These are phyloP conservation scores for Entelurus aequoreus DNA, from an alignment of 2,113 vertebrate genomes.

Conservation along the genomic window DNA sequence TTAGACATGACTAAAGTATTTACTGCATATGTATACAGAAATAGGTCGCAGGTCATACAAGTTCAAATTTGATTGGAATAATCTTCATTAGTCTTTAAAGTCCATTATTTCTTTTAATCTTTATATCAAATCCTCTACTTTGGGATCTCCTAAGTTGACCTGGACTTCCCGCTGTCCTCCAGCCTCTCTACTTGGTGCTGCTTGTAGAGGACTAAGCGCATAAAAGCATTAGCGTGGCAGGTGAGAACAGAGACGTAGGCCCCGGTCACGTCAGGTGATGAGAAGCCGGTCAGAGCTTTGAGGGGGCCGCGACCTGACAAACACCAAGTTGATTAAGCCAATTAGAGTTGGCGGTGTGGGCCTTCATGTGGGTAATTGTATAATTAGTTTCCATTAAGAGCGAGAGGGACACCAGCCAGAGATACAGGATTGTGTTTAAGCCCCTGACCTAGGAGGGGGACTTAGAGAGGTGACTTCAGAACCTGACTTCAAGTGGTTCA, in stretches of 20 bases:
- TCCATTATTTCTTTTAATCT: too few relatives aligned
- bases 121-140: too few relatives aligned
- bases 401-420: conserved; percentile 30
- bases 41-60: too few relatives aligned
- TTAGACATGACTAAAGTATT: too few relatives aligned
- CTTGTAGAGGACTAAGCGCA: neutral
- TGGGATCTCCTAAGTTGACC: too few relatives aligned
- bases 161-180: conserved; percentile 5
- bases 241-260: conserved; percentile 14
- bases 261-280: conserved; percentile 32
- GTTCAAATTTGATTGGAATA: too few relatives aligned
- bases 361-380: conserved; percentile 65
- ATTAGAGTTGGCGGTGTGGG: conserved; percentile 42
- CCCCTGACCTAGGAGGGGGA: neutral
- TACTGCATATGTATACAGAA: too few relatives aligned
- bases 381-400: conserved; percentile 66
- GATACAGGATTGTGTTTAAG: conserved; percentile 34
- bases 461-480: neutral
- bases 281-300: conserved; percentile 21
- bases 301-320: conserved; percentile 29
- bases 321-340: conserved; percentile 54
- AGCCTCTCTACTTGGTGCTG: neutral
- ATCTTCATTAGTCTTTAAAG: too few relatives aligned
- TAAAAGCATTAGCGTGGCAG: conserved; percentile 40
- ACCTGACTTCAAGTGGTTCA: neutral